Conservation (phyloP, 2,888 invertebrate species). For the Elegia similella region DNA sequence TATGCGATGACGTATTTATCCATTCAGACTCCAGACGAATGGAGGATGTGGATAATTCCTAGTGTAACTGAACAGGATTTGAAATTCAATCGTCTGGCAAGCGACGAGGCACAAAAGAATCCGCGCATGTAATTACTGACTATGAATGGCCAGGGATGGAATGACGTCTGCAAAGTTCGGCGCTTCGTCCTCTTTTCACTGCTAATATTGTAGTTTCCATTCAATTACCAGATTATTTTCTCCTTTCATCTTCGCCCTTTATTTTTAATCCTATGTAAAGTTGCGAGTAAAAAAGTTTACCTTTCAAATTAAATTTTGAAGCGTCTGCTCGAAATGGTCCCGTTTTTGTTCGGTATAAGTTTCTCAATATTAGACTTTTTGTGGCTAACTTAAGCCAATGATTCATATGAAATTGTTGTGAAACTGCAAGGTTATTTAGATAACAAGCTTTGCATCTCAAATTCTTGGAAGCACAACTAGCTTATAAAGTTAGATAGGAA, state of each 20-base stretch:
- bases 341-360: constrained; percentile 11
- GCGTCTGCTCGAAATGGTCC: neutral
- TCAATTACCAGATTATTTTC: constrained; percentile 39
- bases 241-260: constrained; percentile 22
- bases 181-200: constrained; percentile 37
- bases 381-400: neutral
- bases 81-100: constrained; percentile 61
- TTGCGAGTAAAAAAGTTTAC: neutral
- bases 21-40: neutral
- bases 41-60: constrained; percentile 38
- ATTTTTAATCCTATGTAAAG: constrained; percentile 12
- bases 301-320: neutral
- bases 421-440: neutral
- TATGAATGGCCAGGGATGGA: constrained; percentile 51
- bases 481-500: neutral
- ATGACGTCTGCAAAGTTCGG: constrained; percentile 65
- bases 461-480: neutral
- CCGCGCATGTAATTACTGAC: constrained; percentile 60
- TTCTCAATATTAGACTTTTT: neutral
- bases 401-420: neutral
- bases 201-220: constrained; percentile 39
- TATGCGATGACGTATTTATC: neutral
- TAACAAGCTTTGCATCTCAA: neutral
- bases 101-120: constrained; percentile 55
- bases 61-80: constrained; percentile 48